Base-by-base conservation (phyloP, 2,888 invertebrate genomes). In the Bellardia pandia region DNA sequence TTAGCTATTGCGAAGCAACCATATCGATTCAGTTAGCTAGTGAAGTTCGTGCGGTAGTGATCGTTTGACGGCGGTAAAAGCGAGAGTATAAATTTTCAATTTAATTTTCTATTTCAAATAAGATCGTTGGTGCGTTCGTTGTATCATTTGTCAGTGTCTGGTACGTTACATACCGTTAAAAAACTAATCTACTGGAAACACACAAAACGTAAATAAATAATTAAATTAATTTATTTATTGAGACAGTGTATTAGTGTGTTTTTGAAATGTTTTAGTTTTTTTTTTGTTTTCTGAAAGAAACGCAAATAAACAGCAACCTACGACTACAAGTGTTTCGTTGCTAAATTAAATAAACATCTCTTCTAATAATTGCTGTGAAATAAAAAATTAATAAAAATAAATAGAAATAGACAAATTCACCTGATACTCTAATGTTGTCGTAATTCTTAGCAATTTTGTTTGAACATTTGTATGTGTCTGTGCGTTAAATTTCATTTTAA, bases 1-100 rank as follows among this genome's bases (percentile, higher is more conserved):
- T 86, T 87, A 87, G 48, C 69, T 48, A 85, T 64, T 64, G 79
- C 71, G 33, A 72, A 14, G 60, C 64, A 68, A 60, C 37, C 11
- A 23, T 51, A 72, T 85, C 60, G 30, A 13, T 76, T 88, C 48
- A 88, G 88, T 88, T 86, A 74, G 75, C 69, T 79, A 80, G 76
- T 80, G 88, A 83, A 88, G 88, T 88, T 88, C 85, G 82, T 82
- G 48, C 62, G 56, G 82, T 83, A 77, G 68, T 68, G 86, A 80
- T 11, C 79, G 76, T 51, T 62, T 74, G 45, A 42, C 84, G 76
- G 16, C 56, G 56, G 58, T 58, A 30, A 68, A 58, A 3, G 30
- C 75, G 56, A 30, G 48, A 23, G 51, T 14, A 48, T 9, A 4
- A 7, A 77, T n/a, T 30, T 60, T 78, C 8, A 58, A 16, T 42